Base-by-base conservation (phyloP, 1,140 invertebrate species). In the Chironomus tepperi region DNA sequence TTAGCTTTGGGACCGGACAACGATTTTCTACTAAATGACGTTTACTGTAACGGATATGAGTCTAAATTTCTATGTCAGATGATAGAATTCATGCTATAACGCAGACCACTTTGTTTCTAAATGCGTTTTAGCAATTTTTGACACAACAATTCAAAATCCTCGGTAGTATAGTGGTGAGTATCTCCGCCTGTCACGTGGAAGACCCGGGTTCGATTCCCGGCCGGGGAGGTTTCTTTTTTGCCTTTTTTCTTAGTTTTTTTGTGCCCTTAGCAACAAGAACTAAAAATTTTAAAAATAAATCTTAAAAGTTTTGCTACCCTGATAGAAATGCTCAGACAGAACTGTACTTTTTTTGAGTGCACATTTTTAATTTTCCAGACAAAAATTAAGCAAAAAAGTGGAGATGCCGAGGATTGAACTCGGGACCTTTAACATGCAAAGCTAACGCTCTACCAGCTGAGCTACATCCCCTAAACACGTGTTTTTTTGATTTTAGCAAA, bases 111-210 rank as follows among this genome's bases (percentile, higher is more conserved):
- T 47, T 47, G 15, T 47, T 47, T 47, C 2, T 47, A 3, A 3
- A 10, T 10, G 43, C 8, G 15, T 10, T 15, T 47, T 47, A 47
- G 43, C 64, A 67, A 67, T n/a, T 2, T 2, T 67, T 57, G 7
- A 67, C 64, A 3, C 12, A 57, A 15, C 47, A 57, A 57, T n/a
- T 57, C 47, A 19, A 7, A 73, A 73, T 80, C 79, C 79, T 80
- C 79, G 78, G 78, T 80, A 79, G 79, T 80, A 79, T 80, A 79
- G 78, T 79, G 78, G 77, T 80, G 47, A 79, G 77, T 78, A 78
- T 77, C 77, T 75, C 77, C 78, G 78, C 77, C 76, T 79, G 77
- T 77, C 77, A 79, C 78, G 78, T 77, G 78, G 77, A 76, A 78
- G 78, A 79, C 78, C 77, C 78, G 77, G 77, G 78, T 80, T 79